Base-by-base conservation (phyloP, 2,888 invertebrate species). In the Rhogogaster chlorosoma region DNA sequence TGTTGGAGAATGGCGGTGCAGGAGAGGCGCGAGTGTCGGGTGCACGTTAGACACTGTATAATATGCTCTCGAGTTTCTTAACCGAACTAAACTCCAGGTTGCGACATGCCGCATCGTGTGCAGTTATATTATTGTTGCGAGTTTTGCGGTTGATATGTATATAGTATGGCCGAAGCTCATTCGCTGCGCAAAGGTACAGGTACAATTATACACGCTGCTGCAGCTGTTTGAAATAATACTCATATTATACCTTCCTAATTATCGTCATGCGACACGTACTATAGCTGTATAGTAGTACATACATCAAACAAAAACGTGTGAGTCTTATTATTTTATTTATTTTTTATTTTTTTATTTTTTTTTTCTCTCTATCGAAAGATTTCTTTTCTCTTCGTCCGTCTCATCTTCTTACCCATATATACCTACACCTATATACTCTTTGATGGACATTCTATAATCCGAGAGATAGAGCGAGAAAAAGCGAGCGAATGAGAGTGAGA, bases 31-130 rank as follows among this genome's bases (percentile, higher is more conserved):
- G 12, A 32, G 67, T n/a, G 71, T 73, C 7, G 12, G 36, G 7
- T 73, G 22, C 22, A 36, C n/a, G n/a, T 10, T 42, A 38, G 5
- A n/a, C 10, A 71, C 9, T 22, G 18, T 38, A 71, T 38, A 70
- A 36, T 36, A 42, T n/a, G 70, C 10, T 42, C 71, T 42, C 71
- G 26, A 73, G 71, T 73, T 73, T 73, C 71, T 42, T 26, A 73
- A 73, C 71, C 42, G 71, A 73, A 42, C 71, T 73, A 22, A 73
- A 73, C 71, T 42, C 42, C 71, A n/a, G n/a, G 42, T 42, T 42
- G 71, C 71, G 38, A 26, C 71, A 38, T 22, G 38, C 67, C 67
- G 67, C 67, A 67, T 67, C 67, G 26, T 67, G 26, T 67, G 67
- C 67, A 67, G 67, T 67, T 67, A 67, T 67, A 32, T 32, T 67